Evolutionary conservation across 2,888 invertebrate species (phyloP), one percentile per base, ranked within the genome.

Genomic region (Baronia brevicornis): DNA sequence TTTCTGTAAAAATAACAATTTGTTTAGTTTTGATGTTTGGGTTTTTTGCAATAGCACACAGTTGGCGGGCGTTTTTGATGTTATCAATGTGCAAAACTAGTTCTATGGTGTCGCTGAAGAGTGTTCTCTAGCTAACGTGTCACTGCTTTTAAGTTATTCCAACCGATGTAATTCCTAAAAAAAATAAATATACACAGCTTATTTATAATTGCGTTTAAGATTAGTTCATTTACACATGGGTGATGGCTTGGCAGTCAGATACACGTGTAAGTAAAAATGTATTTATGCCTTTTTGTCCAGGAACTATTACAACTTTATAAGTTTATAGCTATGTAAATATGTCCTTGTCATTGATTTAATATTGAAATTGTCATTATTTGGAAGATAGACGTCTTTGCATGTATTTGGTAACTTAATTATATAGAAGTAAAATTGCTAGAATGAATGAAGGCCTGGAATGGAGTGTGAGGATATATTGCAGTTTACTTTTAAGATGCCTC

Each of bases 191-290:
- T 75, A 79, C 73, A 65, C 69, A 71, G 68, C 77, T 71, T 68
- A 70, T 71, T 67, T 68, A 58, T 57, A 51, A 65, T 70, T 77
- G 53, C 54, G 61, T 67, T 67, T 60, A 60, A 58, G 73, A 72
- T 64, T 72, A 74, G 80, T 79, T 61, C 60, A 69, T 63, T 65
- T 72, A 73, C 80, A 72, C 75, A 82, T 84, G 82, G 82, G 82
- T 82, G 72, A 84, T 84, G 84, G 84, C 84, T 82, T 84, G 84
- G 84, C 84, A 82, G 71, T 73, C 77, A 72, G 84, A 82, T 70
- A 75, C 78, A 63, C 82, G 78, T 77, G 84, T 84, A 70, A 75
- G 84, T 73, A 39, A 18, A 22, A 7, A 28, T 24, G 19, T 5
- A 23, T 7, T 28, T 6, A 3, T 5, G 3, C 18, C 19, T 14